Conservation (phyloP, 2,113 vertebrate species). For the Heteronetta atricapilla region DNA sequence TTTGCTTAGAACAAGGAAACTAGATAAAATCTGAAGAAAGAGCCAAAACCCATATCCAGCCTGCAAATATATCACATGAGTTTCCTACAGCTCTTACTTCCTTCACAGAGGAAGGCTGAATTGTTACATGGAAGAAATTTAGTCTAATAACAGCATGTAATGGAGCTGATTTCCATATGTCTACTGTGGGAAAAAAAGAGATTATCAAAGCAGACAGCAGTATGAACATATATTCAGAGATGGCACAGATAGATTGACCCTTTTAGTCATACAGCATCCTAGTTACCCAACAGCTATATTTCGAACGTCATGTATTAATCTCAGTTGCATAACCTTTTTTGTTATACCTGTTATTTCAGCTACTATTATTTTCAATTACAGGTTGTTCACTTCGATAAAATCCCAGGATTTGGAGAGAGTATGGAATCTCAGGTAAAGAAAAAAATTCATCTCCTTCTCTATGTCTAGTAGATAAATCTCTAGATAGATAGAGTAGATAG, state of each 20-base stretch:
- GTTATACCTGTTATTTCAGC: background rate
- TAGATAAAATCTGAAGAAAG: background rate
- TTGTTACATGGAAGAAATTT: background rate
- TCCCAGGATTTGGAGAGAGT: background rate
- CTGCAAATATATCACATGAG: background rate
- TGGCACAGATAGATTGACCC: background rate
- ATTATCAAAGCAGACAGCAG: background rate
- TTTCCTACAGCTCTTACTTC: background rate
- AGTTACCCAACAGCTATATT: background rate
- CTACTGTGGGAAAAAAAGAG: background rate
- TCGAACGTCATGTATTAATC: background rate
- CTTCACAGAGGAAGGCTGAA: background rate
- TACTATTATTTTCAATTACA: background rate
- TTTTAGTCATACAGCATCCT: background rate
- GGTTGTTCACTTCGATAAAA: slow-evolving; percentile 43
- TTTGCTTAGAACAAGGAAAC: background rate
- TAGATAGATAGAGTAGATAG: too few relatives aligned
- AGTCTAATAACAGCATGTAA: background rate
- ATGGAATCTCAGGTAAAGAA: slow-evolving; percentile 42
- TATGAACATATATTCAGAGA: background rate
- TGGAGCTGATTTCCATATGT: background rate
- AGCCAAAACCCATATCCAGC: background rate
- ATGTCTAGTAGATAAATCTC: too few relatives aligned
- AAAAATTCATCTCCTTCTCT: background rate
- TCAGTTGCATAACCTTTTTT: background rate